phyloP scores from a whole-genome alignment of 2,888 invertebrate species.

The Spilarctia lutea region DNA sequence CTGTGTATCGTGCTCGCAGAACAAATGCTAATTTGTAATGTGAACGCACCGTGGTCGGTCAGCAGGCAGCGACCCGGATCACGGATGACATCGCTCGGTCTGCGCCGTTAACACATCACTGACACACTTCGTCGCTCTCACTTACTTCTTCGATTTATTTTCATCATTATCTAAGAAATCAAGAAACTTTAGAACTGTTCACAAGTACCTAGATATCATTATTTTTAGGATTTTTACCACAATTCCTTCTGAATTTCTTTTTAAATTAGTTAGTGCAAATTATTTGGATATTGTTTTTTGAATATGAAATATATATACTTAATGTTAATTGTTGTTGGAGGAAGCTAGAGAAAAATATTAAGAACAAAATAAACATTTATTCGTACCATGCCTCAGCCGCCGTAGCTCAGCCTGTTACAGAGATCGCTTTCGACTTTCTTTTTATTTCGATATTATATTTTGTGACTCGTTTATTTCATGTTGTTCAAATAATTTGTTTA shows the following conservation, averaged over 20 bases:
- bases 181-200: slow-evolving; percentile 20
- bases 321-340: not conserved
- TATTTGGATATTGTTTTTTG: no score
- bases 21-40: slow-evolving; percentile 32
- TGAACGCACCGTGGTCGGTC: slow-evolving; percentile 26
- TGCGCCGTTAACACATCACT: slow-evolving; percentile 58
- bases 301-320: not conserved
- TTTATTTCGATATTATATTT: slow-evolving; percentile 9
- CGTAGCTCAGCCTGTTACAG: not conserved
- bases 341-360: not conserved
- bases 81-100: slow-evolving; percentile 66
- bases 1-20: slow-evolving; percentile 6
- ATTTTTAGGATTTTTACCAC: no score
- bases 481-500: not conserved
- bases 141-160: slow-evolving; percentile 27
- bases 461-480: not conserved
- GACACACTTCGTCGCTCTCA: slow-evolving; percentile 44
- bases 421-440: not conserved
- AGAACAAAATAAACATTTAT: not conserved
- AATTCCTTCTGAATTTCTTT: no score
- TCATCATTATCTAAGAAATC: slow-evolving; percentile 34
- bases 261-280: not conserved
- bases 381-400: no score
- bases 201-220: not conserved
- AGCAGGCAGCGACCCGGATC: slow-evolving; percentile 76